A percentile compares a stretch with the other conserved stretches of the same genome.
phyloP scores from a whole-genome alignment of 2,888 invertebrate species.

The Miltochrista miniata region DNA sequence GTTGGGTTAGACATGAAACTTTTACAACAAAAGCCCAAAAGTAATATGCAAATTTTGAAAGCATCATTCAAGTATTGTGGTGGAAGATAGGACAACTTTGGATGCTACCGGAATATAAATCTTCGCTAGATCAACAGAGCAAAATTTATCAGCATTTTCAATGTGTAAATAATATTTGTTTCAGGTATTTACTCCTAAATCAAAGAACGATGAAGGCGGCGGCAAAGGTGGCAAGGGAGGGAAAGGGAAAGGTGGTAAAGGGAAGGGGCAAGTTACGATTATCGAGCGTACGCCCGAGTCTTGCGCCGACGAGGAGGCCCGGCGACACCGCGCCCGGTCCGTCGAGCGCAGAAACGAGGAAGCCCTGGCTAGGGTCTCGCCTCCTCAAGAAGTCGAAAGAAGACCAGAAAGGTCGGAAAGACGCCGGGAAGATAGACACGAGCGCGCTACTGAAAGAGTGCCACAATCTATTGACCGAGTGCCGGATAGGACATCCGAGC shows the following conservation, averaged over 20 bases:
- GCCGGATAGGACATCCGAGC: conserved; percentile 32
- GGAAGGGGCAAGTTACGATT: conserved; percentile 89
- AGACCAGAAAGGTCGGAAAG: conserved; percentile 22
- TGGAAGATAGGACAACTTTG: not conserved
- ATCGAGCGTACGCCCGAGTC: conserved; percentile 82
- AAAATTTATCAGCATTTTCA: too few relatives aligned
- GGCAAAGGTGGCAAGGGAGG: conserved; percentile 89
- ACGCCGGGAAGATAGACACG: conserved; percentile 52
- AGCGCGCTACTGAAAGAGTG: conserved; percentile 44
- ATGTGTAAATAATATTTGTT: not conserved
- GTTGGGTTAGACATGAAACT: too few relatives aligned
- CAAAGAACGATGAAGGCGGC: conserved; percentile 86
- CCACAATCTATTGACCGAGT: conserved; percentile 46
- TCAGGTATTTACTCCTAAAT: conserved; percentile 78
- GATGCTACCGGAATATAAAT: not conserved
- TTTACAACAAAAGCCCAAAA: too few relatives aligned
- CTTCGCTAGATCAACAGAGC: too few relatives aligned
- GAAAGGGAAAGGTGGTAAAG: conserved; percentile 88
- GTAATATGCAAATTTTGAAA: too few relatives aligned
- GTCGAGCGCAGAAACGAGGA: conserved; percentile 64
- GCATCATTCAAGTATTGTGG: too few relatives aligned
- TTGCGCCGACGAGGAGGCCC: conserved; percentile 68
- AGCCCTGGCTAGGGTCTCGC: conserved; percentile 65
- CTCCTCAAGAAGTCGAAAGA: conserved; percentile 51
- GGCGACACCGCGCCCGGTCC: conserved; percentile 66